A percentile compares a stretch with the other conserved stretches of the same genome.
phyloP scores from a whole-genome alignment of 2,113 vertebrate genomes.

The Triplophysa dalaica region DNA sequence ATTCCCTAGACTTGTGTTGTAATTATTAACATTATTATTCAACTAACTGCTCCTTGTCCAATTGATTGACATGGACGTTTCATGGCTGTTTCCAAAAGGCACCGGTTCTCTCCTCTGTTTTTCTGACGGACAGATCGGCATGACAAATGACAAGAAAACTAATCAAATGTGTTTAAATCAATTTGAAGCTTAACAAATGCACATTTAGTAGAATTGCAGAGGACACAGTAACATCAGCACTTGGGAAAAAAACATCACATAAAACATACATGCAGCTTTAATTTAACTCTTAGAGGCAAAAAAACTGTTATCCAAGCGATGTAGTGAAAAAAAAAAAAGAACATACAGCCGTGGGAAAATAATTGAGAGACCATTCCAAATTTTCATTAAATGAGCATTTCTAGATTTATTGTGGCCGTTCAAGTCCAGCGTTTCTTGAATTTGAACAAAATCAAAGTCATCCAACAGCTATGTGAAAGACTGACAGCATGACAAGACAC shows the following conservation, averaged over 20 bases:
- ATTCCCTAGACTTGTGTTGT: slow-evolving; percentile 59
- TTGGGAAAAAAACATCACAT: not conserved
- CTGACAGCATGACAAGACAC: too few relatives aligned
- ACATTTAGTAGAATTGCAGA: slow-evolving; percentile 31
- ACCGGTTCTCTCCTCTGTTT: slow-evolving; percentile 9
- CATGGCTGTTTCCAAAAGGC: slow-evolving; percentile 59
- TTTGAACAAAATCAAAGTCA: too few relatives aligned
- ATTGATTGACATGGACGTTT: slow-evolving; percentile 69
- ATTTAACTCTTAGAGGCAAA: too few relatives aligned
- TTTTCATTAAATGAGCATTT: too few relatives aligned
- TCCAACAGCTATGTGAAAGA: too few relatives aligned
- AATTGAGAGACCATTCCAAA: too few relatives aligned
- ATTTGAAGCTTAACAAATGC: slow-evolving; percentile 50
- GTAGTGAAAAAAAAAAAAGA: too few relatives aligned
- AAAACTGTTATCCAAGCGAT: too few relatives aligned
- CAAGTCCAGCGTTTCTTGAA: too few relatives aligned
- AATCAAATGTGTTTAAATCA: slow-evolving; percentile 53
- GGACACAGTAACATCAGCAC: not conserved
- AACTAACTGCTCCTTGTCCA: slow-evolving; percentile 63
- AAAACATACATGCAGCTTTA: too few relatives aligned
- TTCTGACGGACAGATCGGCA: slow-evolving; percentile 41
- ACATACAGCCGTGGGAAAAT: too few relatives aligned
- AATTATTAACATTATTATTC: slow-evolving; percentile 72
- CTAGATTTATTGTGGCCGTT: too few relatives aligned
- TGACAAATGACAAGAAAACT: slow-evolving; percentile 60